A percentile compares a stretch with the other conserved stretches of the same genome.
Conservation (phyloP, 2,113 vertebrate genomes). For the Pogona vitticeps region DNA sequence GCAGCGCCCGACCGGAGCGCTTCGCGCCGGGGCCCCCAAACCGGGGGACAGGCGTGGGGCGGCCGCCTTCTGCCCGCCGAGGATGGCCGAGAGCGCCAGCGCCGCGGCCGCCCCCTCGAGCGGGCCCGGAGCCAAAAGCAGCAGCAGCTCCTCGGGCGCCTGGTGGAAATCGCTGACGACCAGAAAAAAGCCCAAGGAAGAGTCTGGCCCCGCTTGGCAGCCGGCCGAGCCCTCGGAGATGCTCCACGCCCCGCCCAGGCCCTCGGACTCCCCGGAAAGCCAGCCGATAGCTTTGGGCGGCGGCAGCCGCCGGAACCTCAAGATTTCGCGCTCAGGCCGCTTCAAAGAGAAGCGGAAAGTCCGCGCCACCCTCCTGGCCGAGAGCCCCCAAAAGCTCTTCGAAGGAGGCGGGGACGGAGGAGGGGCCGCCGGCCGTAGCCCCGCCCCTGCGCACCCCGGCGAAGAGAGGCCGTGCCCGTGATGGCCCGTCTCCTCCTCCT, state of each 20-base stretch:
- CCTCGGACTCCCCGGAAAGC: slow-evolving; percentile 61
- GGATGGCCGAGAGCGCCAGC: slow-evolving; percentile 75
- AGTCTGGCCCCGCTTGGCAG: slow-evolving; percentile 13
- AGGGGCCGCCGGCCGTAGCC: not conserved
- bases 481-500: not conserved
- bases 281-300: slow-evolving; percentile 65
- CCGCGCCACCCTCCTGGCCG: slow-evolving; percentile 81
- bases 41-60: not conserved
- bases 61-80: not conserved
- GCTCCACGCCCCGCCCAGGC: slow-evolving; percentile 25
- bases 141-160: slow-evolving; percentile 41
- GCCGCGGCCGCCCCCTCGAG: slow-evolving; percentile 33
- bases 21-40: not conserved
- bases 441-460: not conserved
- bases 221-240: slow-evolving; percentile 26
- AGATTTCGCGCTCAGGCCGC: slow-evolving; percentile 90
- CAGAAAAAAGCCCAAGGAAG: slow-evolving; percentile 77
- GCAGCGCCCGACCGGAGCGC: not conserved
- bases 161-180: slow-evolving; percentile 84
- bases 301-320: slow-evolving; percentile 86
- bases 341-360: slow-evolving; percentile 88
- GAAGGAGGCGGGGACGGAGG: slow-evolving; percentile 59
- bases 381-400: slow-evolving; percentile 74
- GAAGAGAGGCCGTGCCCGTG: slow-evolving; percentile 55
- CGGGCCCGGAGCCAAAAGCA: slow-evolving; percentile 11